Evolutionary conservation across 2,113 vertebrate species (phyloP).

Genomic region (Oophaga pumilio): DNA sequence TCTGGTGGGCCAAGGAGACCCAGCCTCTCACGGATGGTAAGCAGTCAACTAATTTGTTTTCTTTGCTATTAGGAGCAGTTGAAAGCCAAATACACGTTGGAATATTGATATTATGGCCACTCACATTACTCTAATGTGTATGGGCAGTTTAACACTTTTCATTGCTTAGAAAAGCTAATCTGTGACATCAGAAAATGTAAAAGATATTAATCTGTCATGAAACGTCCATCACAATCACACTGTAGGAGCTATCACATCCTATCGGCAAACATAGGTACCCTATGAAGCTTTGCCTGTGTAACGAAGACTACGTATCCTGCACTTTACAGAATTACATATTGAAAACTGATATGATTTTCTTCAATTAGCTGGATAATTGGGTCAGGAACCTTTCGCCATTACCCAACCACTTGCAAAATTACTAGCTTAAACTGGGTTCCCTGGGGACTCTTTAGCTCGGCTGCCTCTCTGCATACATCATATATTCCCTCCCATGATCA

Average conservation of each 20-base stretch:
- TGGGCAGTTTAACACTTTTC: no score
- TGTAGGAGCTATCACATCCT: background rate
- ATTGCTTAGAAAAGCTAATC: background rate
- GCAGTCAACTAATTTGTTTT: no score
- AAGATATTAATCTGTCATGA: background rate
- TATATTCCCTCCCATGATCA: conserved; percentile 19
- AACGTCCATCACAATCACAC: background rate
- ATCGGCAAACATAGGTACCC: no score
- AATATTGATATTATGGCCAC: no score
- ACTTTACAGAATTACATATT: conserved; percentile 5
- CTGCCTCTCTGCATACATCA: conserved; percentile 20
- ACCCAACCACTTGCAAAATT: background rate
- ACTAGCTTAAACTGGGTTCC: conserved; percentile 1
- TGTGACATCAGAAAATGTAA: background rate
- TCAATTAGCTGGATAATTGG: conserved; percentile 34
- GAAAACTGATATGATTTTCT: conserved; percentile 19
- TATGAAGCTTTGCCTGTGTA: background rate
- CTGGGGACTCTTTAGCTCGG: background rate
- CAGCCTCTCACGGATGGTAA: no score
- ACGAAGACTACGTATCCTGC: background rate
- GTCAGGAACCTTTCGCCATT: conserved; percentile 2
- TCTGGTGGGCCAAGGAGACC: no score
- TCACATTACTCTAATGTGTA: no score
- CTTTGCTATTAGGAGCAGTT: no score
- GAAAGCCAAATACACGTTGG: no score